These are phyloP conservation scores for Darevskia mixta DNA, from an alignment of 2,797 vertebrate genomes.

Conservation along the genomic window DNA sequence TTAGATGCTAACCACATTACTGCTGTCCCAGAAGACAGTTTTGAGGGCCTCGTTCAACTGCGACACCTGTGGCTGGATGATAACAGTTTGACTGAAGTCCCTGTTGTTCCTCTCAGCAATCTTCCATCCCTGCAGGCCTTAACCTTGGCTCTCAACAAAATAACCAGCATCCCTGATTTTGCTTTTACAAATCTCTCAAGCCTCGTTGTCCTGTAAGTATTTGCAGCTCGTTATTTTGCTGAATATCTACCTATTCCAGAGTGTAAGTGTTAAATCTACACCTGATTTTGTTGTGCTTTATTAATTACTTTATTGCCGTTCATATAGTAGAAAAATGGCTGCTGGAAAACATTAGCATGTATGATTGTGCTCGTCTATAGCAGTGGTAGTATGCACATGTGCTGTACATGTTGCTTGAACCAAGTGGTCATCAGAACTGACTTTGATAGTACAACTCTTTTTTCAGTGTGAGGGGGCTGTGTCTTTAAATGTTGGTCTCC, in stretches of 20 bases:
- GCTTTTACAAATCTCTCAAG: slow-evolving; percentile 96
- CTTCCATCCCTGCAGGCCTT: slow-evolving; percentile 94
- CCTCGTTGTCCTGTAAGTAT: slow-evolving; percentile 95
- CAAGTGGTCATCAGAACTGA: not conserved
- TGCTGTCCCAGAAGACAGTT: slow-evolving; percentile 92
- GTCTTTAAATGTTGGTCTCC: not conserved
- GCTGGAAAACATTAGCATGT: not conserved
- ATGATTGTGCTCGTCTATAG: not conserved
- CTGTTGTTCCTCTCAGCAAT: slow-evolving; percentile 88
- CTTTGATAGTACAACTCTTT: not conserved
- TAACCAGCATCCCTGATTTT: slow-evolving; percentile 90
- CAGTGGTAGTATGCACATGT: not conserved
- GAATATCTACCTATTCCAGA: not conserved
- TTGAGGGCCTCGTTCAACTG: slow-evolving; percentile 92
- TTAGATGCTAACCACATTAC: slow-evolving; percentile 97
- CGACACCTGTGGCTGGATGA: slow-evolving; percentile 98
- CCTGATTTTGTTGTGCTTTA: not conserved
- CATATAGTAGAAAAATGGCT: not conserved
- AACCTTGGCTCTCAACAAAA: slow-evolving; percentile 95
- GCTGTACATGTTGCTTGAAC: not conserved
- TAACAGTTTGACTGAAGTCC: slow-evolving; percentile 93
- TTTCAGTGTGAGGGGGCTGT: no score
- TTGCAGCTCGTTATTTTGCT: not conserved
- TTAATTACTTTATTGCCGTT: not conserved
- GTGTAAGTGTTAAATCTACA: not conserved